Evolutionary conservation across 1,140 invertebrate species (phyloP).

Genomic region (Anthonomus grandis): DNA sequence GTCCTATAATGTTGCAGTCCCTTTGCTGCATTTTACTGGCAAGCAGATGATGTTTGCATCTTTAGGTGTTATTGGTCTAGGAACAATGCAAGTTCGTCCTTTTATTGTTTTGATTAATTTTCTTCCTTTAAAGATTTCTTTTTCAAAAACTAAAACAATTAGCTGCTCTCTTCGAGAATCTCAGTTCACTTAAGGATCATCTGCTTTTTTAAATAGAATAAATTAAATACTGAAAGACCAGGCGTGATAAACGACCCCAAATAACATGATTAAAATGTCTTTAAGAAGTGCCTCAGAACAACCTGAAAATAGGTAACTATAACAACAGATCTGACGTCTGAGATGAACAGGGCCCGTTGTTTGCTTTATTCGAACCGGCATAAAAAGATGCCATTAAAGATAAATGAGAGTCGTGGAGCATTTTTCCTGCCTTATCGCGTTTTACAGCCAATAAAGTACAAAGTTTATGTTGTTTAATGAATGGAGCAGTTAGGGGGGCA

Average conservation of each 20-base stretch:
- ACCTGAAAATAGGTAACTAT: neutral
- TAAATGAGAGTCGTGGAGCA: conserved; percentile 5
- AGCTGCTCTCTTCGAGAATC: too few species aligned
- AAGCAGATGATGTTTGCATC: too few species aligned
- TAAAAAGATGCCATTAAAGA: conserved; percentile 19
- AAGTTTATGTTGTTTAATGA: neutral
- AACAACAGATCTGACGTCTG: conserved; percentile 1
- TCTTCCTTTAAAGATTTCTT: too few species aligned
- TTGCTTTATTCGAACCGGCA: neutral
- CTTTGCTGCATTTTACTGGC: too few species aligned
- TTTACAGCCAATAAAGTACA: conserved; percentile 12
- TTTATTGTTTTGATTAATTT: too few species aligned
- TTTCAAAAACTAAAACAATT: too few species aligned
- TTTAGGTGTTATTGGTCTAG: too few species aligned
- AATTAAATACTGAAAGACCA: neutral
- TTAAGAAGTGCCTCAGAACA: neutral
- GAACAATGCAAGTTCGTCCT: too few species aligned
- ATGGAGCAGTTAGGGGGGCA: neutral
- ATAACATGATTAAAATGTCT: neutral
- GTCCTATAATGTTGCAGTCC: too few species aligned
- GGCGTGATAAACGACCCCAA: neutral
- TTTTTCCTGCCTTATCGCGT: conserved; percentile 7
- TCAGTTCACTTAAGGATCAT: too few species aligned
- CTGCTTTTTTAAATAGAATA: too few species aligned
- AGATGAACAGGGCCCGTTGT: conserved; percentile 5